These are phyloP conservation scores for Gobio occitaniae DNA, from an alignment of 2,797 vertebrate genomes.

Conservation along the genomic window DNA sequence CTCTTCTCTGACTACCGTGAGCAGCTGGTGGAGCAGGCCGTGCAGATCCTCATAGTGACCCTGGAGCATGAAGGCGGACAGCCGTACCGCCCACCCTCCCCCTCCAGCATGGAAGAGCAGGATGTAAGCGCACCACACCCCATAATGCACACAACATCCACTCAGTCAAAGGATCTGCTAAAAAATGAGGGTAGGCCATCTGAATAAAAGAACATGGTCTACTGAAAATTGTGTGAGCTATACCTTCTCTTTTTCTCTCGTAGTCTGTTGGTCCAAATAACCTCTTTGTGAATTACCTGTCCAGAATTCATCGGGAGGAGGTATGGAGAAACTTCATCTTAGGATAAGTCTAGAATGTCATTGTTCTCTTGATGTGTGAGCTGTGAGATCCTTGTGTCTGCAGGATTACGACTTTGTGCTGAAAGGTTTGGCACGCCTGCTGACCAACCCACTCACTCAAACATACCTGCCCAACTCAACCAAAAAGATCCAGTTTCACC, in stretches of 20 bases:
- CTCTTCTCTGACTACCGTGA: slow-evolving; percentile 96
- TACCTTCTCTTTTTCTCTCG: neutral
- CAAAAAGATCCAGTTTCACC: slow-evolving; percentile 99
- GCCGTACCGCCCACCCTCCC: slow-evolving; percentile 82
- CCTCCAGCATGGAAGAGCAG: slow-evolving; percentile 92
- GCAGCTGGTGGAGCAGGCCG: slow-evolving; percentile 94
- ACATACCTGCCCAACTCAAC: slow-evolving; percentile 98
- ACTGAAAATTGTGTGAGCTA: neutral
- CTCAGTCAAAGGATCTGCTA: neutral
- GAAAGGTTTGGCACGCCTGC: slow-evolving; percentile 93
- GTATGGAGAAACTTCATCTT: slow-evolving; percentile 66
- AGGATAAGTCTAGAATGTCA: neutral
- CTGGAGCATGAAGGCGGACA: slow-evolving; percentile 89
- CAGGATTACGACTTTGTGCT: slow-evolving; percentile 98
- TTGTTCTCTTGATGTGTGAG: neutral
- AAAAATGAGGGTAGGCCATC: neutral
- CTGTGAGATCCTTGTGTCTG: neutral
- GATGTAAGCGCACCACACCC: slow-evolving; percentile 79
- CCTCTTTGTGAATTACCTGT: slow-evolving; percentile 98
- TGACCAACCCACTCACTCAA: slow-evolving; percentile 94
- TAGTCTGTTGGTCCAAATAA: slow-evolving; percentile 93
- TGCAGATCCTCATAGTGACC: slow-evolving; percentile 95
- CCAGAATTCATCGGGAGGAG: slow-evolving; percentile 97
- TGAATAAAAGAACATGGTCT: neutral
- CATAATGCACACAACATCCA: slow-evolving; percentile 50